Conservation (phyloP, 2,113 vertebrate genomes). For the Apeltes quadracus region DNA sequence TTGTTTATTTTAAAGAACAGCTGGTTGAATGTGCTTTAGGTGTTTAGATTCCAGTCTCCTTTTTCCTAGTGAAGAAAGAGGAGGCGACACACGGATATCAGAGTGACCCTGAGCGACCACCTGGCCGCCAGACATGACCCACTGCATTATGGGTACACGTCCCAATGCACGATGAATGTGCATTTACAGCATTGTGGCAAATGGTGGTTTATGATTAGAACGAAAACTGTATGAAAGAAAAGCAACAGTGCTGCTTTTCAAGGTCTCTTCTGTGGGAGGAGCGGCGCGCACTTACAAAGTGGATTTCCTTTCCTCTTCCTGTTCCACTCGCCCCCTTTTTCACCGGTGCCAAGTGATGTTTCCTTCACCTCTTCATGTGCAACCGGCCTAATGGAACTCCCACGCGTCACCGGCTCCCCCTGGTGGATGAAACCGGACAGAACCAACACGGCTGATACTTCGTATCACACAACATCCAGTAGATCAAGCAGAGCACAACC, state of each 20-base stretch:
- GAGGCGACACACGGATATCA: conserved; percentile 18
- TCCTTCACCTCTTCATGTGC: background rate
- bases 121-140: background rate
- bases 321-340: background rate
- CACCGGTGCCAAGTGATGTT: background rate
- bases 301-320: conserved; percentile 14
- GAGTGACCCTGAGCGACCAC: conserved; percentile 1
- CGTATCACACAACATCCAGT: no score
- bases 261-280: background rate
- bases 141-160: background rate
- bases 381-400: background rate
- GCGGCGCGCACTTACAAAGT: background rate
- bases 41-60: conserved; percentile 26
- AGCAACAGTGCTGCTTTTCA: background rate
- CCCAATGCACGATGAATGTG: background rate
- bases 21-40: conserved; percentile 13
- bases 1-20: conserved; percentile 31
- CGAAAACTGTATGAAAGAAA: background rate
- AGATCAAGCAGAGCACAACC: no score
- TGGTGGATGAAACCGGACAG: background rate
- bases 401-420: conserved; percentile 7
- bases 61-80: conserved; percentile 8
- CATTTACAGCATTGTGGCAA: background rate
- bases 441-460: background rate
- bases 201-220: background rate